Evolutionary conservation across 2,113 vertebrate species (phyloP).

Genomic region (Lagenorhynchus albirostris): DNA sequence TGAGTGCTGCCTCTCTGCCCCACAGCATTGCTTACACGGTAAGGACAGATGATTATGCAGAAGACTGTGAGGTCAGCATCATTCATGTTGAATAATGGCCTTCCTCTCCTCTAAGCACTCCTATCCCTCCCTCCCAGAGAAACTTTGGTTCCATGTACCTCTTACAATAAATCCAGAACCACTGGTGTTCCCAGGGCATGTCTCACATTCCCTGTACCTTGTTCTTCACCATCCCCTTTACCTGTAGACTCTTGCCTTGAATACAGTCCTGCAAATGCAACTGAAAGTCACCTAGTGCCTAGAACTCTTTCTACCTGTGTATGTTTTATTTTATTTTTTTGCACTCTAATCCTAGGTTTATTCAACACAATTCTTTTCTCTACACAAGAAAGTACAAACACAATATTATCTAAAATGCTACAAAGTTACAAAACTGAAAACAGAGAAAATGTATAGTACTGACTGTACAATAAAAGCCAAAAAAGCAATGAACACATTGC

Average conservation of each 20-base stretch:
- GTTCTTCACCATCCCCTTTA: neutral
- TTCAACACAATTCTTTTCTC: slow-evolving; percentile 68
- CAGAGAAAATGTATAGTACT: too few species aligned
- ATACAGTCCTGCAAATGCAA: neutral
- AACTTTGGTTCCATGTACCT: neutral
- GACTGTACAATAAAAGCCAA: too few species aligned
- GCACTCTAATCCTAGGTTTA: slow-evolving; percentile 75
- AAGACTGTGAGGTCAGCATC: neutral
- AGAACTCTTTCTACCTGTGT: neutral
- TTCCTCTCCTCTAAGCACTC: neutral
- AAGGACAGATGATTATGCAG: neutral
- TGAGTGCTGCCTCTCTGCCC: neutral
- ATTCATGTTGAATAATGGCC: neutral
- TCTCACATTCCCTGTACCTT: neutral
- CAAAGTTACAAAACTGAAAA: too few species aligned
- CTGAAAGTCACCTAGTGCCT: neutral
- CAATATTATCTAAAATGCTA: too few species aligned
- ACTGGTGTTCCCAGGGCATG: neutral
- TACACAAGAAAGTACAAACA: slow-evolving; percentile 64
- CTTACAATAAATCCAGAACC: neutral
- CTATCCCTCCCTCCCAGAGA: neutral
- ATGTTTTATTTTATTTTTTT: neutral
- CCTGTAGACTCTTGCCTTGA: neutral
- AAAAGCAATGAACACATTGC: too few species aligned
- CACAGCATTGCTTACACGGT: neutral